Conservation (phyloP, 92 coral and sea anemone species). For the Pocillopora meandrina region DNA sequence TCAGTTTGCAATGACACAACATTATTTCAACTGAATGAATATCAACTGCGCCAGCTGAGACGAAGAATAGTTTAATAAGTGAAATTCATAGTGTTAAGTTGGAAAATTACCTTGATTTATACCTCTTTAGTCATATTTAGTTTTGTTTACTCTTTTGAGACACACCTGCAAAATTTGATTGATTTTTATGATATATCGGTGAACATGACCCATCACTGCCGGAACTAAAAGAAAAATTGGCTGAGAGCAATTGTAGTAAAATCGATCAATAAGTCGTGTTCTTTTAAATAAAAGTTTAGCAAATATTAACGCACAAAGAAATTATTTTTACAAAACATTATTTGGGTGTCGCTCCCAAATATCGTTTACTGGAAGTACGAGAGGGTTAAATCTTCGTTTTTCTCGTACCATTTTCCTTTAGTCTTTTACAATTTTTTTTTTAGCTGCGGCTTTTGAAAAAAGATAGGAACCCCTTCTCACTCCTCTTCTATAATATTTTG, state of each 20-base stretch:
- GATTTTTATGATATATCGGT: neutral
- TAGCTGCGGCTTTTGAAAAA: no score
- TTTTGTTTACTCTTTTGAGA: neutral
- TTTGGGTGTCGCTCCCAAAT: no score
- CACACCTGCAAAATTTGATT: conserved; percentile 16
- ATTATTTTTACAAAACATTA: no score
- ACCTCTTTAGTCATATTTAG: neutral
- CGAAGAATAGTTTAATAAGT: neutral
- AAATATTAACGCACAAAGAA: no score
- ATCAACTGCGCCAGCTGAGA: neutral
- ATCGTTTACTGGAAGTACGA: no score
- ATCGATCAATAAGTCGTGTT: neutral
- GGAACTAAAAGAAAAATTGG: neutral
- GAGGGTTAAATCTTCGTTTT: no score
- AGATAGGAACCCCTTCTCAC: no score
- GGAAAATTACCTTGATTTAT: neutral
- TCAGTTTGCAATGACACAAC: neutral
- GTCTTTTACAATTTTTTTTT: no score
- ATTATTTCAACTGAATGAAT: neutral
- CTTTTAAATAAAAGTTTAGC: no score
- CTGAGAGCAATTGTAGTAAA: neutral
- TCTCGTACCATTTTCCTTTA: no score
- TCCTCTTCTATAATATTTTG: no score
- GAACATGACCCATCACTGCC: neutral
- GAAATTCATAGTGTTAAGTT: neutral